Percentiles rank a stretch among this genome's conserved stretches.
Evolutionary conservation across 1,140 invertebrate genomes (phyloP).

Genomic region (Procambarus clarkii): DNA sequence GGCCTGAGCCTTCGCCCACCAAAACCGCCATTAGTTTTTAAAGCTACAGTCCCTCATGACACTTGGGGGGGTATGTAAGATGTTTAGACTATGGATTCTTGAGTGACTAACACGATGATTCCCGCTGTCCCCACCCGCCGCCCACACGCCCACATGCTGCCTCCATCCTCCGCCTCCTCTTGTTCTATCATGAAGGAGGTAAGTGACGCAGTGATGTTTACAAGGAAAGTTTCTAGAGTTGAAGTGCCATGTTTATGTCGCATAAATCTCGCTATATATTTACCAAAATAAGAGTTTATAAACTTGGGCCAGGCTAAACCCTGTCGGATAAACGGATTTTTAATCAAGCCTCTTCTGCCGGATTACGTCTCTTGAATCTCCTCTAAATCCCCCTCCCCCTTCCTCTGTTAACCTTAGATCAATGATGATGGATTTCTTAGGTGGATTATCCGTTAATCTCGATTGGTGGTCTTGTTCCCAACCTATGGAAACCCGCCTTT

Average conservation of each 20-base stretch:
- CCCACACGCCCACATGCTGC: constrained; percentile 25
- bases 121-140: constrained; percentile 25
- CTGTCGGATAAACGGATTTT: constrained; percentile 57
- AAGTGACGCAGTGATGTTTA: constrained; percentile 31
- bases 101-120: constrained; percentile 54
- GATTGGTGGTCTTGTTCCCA: constrained; percentile 52
- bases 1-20: background rate
- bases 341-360: constrained; percentile 23
- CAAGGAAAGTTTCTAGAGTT: constrained; percentile 25
- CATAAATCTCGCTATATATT: constrained; percentile 36
- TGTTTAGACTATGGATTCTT: constrained; percentile 10
- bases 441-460: constrained; percentile 62
- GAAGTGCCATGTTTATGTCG: constrained; percentile 46
- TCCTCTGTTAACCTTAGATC: constrained; percentile 16
- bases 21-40: background rate
- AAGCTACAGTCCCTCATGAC: background rate
- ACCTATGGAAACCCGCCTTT: constrained; percentile 6
- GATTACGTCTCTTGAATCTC: constrained; percentile 57
- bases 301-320: constrained; percentile 48
- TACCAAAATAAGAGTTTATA: constrained; percentile 12
- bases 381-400: constrained; percentile 9
- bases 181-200: constrained; percentile 51
- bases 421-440: constrained; percentile 41
- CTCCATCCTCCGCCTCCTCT: constrained; percentile 30
- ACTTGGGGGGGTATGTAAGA: constrained; percentile 16